Conservation (phyloP, 2,113 vertebrate species). For the Tyrannus savana region DNA sequence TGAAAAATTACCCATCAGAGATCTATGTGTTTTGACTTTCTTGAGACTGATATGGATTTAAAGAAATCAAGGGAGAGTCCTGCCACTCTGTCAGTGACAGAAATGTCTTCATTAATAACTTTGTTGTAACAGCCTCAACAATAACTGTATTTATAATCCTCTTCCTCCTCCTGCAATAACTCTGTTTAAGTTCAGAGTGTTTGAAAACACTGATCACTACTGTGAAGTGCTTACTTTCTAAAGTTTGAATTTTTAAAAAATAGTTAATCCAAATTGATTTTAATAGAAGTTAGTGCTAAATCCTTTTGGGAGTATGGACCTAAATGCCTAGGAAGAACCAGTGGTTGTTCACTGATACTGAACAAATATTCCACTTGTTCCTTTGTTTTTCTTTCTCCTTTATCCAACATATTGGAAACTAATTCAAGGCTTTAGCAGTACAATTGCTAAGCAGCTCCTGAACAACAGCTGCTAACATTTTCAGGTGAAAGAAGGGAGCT, state of each 20-base stretch:
- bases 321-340: background rate
- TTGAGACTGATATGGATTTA: background rate
- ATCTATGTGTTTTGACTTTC: background rate
- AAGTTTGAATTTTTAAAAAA: background rate
- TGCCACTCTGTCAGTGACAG: background rate
- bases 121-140: accelerated
- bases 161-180: background rate
- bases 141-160: background rate
- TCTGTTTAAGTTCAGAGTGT: background rate
- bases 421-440: background rate
- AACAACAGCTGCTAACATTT: background rate
- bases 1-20: background rate
- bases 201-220: background rate
- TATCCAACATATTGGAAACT: background rate
- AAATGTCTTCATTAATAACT: background rate
- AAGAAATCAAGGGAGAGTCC: background rate
- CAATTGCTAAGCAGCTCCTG: background rate
- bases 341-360: background rate
- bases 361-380: background rate
- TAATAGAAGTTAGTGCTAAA: background rate
- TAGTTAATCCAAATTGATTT: background rate
- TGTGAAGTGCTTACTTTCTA: background rate
- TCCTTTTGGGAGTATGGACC: background rate
- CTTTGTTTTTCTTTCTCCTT: background rate
- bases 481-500: background rate